Evolutionary conservation across 2,113 vertebrate species (phyloP).

Genomic region (Bombycilla garrulus): DNA sequence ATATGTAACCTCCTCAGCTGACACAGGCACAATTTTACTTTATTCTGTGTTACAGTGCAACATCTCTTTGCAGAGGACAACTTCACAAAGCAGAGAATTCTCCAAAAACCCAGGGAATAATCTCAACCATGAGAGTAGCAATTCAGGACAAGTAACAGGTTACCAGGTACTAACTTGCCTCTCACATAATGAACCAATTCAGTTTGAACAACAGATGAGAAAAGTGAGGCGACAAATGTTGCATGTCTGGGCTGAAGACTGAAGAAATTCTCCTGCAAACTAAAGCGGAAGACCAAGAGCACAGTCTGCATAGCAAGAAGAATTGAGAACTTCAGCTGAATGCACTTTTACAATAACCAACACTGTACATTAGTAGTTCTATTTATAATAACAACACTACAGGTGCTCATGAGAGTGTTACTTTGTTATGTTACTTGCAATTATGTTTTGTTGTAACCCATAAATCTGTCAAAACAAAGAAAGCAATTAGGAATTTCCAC

Average conservation of each 20-base stretch:
- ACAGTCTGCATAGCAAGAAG: accelerated
- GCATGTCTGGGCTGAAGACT: not conserved
- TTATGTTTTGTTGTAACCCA: constrained; percentile 5
- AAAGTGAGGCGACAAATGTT: not conserved
- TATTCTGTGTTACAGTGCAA: not conserved
- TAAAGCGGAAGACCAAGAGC: not conserved
- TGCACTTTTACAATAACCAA: not conserved
- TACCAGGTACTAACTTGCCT: not conserved
- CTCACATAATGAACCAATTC: not conserved
- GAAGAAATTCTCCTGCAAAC: not conserved
- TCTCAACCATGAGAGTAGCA: not conserved
- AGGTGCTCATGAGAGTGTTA: not conserved
- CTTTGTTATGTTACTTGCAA: constrained; percentile 27
- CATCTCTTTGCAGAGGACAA: not conserved
- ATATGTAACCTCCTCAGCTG: not conserved
- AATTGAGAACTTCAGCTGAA: not conserved
- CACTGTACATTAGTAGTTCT: not conserved
- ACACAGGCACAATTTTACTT: not conserved
- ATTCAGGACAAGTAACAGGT: not conserved
- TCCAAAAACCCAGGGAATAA: not conserved
- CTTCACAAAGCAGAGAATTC: not conserved
- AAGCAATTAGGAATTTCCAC: constrained; percentile 50
- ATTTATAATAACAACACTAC: not conserved
- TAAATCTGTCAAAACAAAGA: constrained; percentile 46
- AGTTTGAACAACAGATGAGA: not conserved